Percentiles rank a stretch among this genome's conserved stretches.
Evolutionary conservation across 2,888 invertebrate species (phyloP).

Genomic region (Athripsodes cinereus): DNA sequence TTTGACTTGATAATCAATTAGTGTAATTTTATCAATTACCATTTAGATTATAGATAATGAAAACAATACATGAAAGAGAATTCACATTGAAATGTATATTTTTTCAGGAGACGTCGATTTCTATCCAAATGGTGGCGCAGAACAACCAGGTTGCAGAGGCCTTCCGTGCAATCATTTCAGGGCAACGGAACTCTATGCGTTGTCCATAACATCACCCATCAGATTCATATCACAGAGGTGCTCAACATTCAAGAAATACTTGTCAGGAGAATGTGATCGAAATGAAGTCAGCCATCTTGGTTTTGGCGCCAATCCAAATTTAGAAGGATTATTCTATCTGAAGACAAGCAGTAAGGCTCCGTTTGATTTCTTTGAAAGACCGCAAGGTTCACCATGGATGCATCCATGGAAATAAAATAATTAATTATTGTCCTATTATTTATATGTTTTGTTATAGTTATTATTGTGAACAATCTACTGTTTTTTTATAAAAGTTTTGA

Average conservation of each 20-base stretch:
- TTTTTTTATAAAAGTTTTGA: too few relatives aligned
- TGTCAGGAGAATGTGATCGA: slow-evolving; percentile 3
- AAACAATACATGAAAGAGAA: too few relatives aligned
- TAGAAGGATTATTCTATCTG: slow-evolving; percentile 35
- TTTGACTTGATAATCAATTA: too few relatives aligned
- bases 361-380: slow-evolving; percentile 30
- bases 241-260: slow-evolving; percentile 33
- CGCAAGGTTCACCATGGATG: too few relatives aligned
- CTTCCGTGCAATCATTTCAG: slow-evolving; percentile 43
- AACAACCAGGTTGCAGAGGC: slow-evolving; percentile 40
- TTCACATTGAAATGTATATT: too few relatives aligned
- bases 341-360: slow-evolving; percentile 35
- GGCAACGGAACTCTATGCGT: slow-evolving; percentile 35
- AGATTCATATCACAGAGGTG: slow-evolving; percentile 36
- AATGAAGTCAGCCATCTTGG: slow-evolving; percentile 35
- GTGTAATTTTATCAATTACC: too few relatives aligned
- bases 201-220: slow-evolving; percentile 32
- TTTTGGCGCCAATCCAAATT: slow-evolving; percentile 30
- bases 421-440: too few relatives aligned
- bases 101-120: slow-evolving; percentile 41
- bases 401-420: too few relatives aligned
- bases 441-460: too few relatives aligned
- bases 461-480: too few relatives aligned
- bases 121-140: slow-evolving; percentile 39
- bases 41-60: too few relatives aligned